A percentile compares a stretch with the other conserved stretches of the same genome.
Evolutionary conservation across 2,888 invertebrate species (phyloP).

Genomic region (Dyspetes luteomarginatus): DNA sequence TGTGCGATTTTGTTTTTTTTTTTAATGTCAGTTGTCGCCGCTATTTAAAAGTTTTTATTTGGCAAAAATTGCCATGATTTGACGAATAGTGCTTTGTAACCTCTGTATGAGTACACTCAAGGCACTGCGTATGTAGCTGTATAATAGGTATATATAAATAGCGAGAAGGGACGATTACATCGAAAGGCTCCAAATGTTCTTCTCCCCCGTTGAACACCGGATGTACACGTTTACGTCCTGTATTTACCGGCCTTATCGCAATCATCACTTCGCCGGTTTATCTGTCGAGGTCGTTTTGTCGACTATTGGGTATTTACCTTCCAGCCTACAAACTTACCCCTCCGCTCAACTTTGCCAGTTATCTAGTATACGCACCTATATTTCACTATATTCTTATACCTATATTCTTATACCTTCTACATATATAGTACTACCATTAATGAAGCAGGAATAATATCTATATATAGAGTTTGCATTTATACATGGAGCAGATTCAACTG

Average conservation of each 20-base stretch:
- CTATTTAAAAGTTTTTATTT: no score
- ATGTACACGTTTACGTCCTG: constrained; percentile 34
- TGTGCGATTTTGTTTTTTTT: no score
- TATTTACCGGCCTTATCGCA: constrained; percentile 53
- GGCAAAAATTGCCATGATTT: no score
- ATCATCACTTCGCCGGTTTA: constrained; percentile 53
- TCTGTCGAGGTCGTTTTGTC: constrained; percentile 62
- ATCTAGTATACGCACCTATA: neutral
- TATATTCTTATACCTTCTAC: neutral
- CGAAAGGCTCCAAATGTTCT: constrained; percentile 50
- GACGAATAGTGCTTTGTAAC: no score
- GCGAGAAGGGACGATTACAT: constrained; percentile 35
- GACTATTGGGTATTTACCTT: constrained; percentile 62
- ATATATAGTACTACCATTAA: neutral
- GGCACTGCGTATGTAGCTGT: no score
- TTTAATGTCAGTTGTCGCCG: no score
- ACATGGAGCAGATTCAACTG: neutral
- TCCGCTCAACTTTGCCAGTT: neutral
- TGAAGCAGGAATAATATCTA: neutral
- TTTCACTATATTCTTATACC: neutral
- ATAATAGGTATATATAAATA: neutral
- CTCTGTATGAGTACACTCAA: no score
- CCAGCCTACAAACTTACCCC: constrained; percentile 25
- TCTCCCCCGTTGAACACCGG: constrained; percentile 28
- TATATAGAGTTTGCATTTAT: neutral